Evolutionary conservation across 2,888 invertebrate genomes (phyloP).

Genomic region (Rutpela maculata): DNA sequence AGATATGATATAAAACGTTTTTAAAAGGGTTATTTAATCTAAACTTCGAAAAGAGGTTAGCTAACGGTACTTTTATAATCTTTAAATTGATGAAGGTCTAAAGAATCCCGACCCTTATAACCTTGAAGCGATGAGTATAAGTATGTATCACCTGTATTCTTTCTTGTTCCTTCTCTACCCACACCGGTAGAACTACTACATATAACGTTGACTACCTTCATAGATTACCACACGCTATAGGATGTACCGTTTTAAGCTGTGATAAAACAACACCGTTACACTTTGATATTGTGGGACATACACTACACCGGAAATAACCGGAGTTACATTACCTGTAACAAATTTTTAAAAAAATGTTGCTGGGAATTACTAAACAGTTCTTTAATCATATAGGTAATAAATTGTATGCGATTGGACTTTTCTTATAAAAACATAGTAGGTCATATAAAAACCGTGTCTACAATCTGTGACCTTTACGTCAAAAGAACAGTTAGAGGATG

Average conservation of each 20-base stretch:
- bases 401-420: too few species aligned
- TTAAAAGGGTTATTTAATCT: constrained; percentile 53
- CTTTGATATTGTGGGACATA: constrained; percentile 35
- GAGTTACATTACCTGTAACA: background rate
- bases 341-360: background rate
- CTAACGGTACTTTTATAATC: constrained; percentile 61
- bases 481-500: too few species aligned
- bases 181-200: constrained; percentile 52
- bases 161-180: constrained; percentile 38
- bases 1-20: constrained; percentile 48
- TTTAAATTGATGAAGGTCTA: constrained; percentile 57
- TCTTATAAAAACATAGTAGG: too few species aligned
- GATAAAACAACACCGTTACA: constrained; percentile 40
- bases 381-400: background rate
- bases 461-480: too few species aligned
- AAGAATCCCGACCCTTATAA: constrained; percentile 56
- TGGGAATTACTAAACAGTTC: background rate
- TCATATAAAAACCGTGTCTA: too few species aligned
- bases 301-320: constrained; percentile 22
- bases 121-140: constrained; percentile 42
- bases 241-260: constrained; percentile 39
- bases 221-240: constrained; percentile 39
- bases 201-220: constrained; percentile 47
- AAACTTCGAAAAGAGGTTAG: constrained; percentile 57
- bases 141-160: constrained; percentile 45